A percentile compares a stretch with the other conserved stretches of the same genome.
Evolutionary conservation across 1,140 invertebrate species (phyloP).

Genomic region (Lepidurus couesii): DNA sequence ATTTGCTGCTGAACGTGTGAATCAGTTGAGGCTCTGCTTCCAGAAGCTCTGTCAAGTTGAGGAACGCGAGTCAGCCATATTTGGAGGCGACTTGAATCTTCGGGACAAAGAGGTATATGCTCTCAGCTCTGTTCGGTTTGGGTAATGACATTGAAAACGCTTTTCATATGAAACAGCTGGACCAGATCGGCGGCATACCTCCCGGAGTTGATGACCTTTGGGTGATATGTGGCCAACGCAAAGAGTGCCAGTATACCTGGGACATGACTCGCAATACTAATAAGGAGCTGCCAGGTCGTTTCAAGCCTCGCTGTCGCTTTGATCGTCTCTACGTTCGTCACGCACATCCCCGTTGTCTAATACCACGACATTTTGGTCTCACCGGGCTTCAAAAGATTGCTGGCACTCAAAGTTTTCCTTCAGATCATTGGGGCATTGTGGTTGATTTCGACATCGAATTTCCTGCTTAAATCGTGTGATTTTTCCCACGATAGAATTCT

Average conservation of each 20-base stretch:
- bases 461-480: neutral
- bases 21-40: conserved; percentile 49
- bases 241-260: conserved; percentile 55
- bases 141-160: neutral
- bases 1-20: conserved; percentile 45
- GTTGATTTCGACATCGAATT: conserved; percentile 43
- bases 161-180: conserved; percentile 43
- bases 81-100: conserved; percentile 57
- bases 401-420: conserved; percentile 52
- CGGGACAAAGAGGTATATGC: conserved; percentile 54
- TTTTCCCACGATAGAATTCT: neutral
- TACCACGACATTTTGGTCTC: conserved; percentile 53
- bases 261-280: conserved; percentile 53
- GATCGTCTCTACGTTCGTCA: conserved; percentile 53
- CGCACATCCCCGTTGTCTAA: conserved; percentile 37
- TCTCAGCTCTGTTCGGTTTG: conserved; percentile 12
- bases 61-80: conserved; percentile 48
- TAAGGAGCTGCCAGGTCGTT: conserved; percentile 42
- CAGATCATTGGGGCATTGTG: conserved; percentile 59
- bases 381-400: conserved; percentile 52
- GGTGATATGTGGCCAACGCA: conserved; percentile 50
- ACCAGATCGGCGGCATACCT: conserved; percentile 47
- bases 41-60: conserved; percentile 42
- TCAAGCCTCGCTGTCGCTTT: conserved; percentile 51
- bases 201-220: conserved; percentile 51